Conservation (phyloP, 37 sponge, comb jelly and placozoan genomes). For the Tethya wilhelma region DNA sequence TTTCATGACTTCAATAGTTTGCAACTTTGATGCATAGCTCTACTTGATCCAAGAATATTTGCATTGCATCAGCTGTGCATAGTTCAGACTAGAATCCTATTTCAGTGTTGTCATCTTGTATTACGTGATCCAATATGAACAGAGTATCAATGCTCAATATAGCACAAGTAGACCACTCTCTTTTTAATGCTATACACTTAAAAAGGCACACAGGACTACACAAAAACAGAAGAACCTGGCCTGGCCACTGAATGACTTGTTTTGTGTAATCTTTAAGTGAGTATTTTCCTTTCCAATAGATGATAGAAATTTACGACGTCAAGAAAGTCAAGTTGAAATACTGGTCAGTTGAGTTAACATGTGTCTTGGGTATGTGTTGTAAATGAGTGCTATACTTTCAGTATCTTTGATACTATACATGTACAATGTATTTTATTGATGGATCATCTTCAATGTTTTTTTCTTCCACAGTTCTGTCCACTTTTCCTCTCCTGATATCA, state of each 20-base stretch:
- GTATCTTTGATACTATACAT: background rate
- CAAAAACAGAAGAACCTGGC: too few relatives aligned
- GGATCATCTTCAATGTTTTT: background rate
- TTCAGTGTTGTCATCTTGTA: too few relatives aligned
- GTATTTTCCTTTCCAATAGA: conserved; percentile 20
- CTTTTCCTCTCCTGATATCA: conserved; percentile 79
- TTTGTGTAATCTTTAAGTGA: background rate
- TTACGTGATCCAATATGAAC: too few relatives aligned
- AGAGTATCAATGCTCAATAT: too few relatives aligned
- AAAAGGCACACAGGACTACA: too few relatives aligned
- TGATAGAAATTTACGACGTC: conserved; percentile 91
- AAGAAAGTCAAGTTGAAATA: conserved; percentile 86
- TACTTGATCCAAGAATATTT: too few relatives aligned
- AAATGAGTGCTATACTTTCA: background rate
- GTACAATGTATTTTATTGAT: background rate
- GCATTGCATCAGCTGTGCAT: too few relatives aligned
- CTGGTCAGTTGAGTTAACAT: conserved; percentile 43
- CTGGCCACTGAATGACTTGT: background rate
- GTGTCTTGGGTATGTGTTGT: background rate
- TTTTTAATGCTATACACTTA: too few relatives aligned
- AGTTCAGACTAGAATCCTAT: too few relatives aligned
- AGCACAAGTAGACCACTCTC: too few relatives aligned
- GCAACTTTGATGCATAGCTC: too few relatives aligned
- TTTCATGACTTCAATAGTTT: too few relatives aligned
- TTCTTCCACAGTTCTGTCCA: conserved; percentile 57